Evolutionary conservation across 92 coral and sea anemone species (phyloP), one percentile per base, ranked within the genome.

Genomic region (Palythoa grandiflora): DNA sequence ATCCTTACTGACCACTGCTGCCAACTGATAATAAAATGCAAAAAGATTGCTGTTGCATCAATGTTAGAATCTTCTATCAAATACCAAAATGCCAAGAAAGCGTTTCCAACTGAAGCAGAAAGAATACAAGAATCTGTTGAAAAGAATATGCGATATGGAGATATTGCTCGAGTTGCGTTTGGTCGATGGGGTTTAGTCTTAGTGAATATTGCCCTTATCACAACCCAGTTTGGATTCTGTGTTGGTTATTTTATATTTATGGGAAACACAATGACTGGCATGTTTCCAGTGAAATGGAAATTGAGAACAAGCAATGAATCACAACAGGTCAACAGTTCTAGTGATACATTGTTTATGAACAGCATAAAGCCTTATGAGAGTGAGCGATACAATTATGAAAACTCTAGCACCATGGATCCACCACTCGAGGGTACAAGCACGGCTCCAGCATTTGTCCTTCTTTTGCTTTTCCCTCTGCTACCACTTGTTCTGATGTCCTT

Each of bases 1-100:
- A 14, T 85, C 2, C 76, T 94, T 71, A 97, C 99, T 57, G 99
- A 97, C 81, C 99, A 97, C 86, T 97, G 99, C 87, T 94, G 98
- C 75, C 94, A 94, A 51, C 88, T 97, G n/a, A 94, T 97, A 36
- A 92, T 97, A 60, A 95, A 95, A 53, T 97, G 99, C 90, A 97
- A 97, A 79, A 95, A 92, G 63, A 94, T 96, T 8, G 98, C 98
- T 2, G 95, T 97, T 40, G 87, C 91, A 57, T 90, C 76, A 15
- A 86, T 92, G 75, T 79, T 97, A 81, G 92, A 91, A 68, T 83
- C 96, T 7, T 87, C 91, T 16, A 88, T 88, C 2, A 73, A 84
- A 73, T 90, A 79, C 78, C 53, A 21, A n/a, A 71, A 86, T 50
- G 50, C 84, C 54, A 80, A 72, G 60, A 83, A 73, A 87, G 87